These are phyloP conservation scores for Tricholaema leucomelas DNA, from an alignment of 2,113 vertebrate genomes.

Conservation along the genomic window DNA sequence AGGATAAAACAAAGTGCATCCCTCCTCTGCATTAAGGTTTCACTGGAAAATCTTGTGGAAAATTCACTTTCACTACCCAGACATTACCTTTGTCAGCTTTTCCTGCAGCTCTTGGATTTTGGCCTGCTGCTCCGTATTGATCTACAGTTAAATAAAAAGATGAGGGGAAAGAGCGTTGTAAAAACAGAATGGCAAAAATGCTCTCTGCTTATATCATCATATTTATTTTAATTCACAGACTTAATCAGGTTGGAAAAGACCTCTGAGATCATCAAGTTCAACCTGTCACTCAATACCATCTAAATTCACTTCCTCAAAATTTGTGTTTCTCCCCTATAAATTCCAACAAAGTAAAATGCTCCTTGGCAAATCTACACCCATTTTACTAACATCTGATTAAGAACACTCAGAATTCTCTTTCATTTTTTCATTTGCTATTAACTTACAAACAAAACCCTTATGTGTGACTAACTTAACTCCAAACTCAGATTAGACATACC, in stretches of 20 bases:
- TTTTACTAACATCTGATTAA: neutral
- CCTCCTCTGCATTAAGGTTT: constrained; percentile 42
- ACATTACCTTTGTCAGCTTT: constrained; percentile 90
- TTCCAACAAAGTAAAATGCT: neutral
- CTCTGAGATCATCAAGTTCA: too few species aligned
- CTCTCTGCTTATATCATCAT: neutral
- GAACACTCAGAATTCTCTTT: neutral
- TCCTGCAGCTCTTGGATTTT: constrained; percentile 96
- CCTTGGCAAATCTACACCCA: neutral
- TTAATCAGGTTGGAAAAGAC: too few species aligned
- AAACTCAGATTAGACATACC: neutral
- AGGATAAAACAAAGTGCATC: constrained; percentile 35
- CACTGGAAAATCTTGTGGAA: neutral
- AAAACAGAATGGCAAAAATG: neutral
- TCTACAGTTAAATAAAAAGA: constrained; percentile 73
- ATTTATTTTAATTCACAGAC: neutral
- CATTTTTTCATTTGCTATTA: neutral
- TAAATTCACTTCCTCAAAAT: neutral
- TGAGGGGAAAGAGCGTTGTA: neutral
- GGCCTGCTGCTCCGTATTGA: constrained; percentile 90
- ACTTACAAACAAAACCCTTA: neutral
- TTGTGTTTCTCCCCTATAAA: neutral
- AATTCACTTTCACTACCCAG: neutral
- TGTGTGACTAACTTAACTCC: neutral
- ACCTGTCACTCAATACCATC: too few species aligned